A percentile compares a stretch with the other conserved stretches of the same genome.
Evolutionary conservation across 1,140 invertebrate genomes (phyloP).

Genomic region (Pachyrhynchus sulphureomaculatus): DNA sequence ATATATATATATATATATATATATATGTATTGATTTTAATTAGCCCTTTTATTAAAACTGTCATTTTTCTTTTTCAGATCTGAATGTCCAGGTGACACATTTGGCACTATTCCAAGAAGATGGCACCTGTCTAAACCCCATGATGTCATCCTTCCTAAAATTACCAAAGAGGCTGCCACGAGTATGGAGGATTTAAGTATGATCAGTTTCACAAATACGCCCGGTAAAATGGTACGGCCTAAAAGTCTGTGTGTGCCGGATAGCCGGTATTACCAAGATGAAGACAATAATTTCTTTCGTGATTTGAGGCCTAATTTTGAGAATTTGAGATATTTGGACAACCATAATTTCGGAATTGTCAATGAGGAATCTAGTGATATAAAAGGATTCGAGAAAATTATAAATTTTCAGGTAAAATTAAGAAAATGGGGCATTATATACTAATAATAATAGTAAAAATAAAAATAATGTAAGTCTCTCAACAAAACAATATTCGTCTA

Average conservation of each 20-base stretch:
- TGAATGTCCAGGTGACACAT: conserved; percentile 24
- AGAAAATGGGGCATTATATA: too few species aligned
- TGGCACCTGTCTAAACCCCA: conserved; percentile 37
- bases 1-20: too few species aligned
- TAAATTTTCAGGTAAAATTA: too few species aligned
- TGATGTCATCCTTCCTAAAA: conserved; percentile 27
- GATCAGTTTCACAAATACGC: conserved; percentile 50
- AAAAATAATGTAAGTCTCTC: too few species aligned
- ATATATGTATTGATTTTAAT: too few species aligned
- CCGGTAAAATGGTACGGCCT: conserved; percentile 52
- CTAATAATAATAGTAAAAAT: too few species aligned
- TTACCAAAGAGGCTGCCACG: conserved; percentile 52
- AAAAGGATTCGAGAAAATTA: not conserved
- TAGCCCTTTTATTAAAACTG: too few species aligned
- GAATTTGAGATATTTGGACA: conserved; percentile 4
- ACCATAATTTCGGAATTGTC: not conserved
- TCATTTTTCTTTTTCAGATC: conserved; percentile 17
- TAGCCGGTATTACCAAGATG: conserved; percentile 9
- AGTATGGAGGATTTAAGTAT: conserved; percentile 54
- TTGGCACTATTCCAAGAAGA: conserved; percentile 38
- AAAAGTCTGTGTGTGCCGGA: conserved; percentile 48
- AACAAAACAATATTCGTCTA: too few species aligned
- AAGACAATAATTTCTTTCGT: conserved; percentile 8
- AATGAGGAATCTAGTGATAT: too few species aligned
- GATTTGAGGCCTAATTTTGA: conserved; percentile 1